Evolutionary conservation across 2,113 vertebrate species (phyloP).

Genomic region (Prietella phreatophila): DNA sequence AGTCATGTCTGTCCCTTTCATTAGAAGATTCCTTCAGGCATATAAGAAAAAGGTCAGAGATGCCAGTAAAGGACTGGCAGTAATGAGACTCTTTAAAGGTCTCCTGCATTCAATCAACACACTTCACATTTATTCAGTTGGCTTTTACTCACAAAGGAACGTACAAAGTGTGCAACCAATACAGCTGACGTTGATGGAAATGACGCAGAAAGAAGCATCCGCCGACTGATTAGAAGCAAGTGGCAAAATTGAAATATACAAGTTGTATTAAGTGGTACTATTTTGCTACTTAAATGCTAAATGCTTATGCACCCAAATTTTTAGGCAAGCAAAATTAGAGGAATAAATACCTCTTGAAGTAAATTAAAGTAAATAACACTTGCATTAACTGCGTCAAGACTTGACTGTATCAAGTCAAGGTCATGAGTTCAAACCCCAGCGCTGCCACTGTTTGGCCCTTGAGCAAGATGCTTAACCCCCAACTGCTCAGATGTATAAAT

Average conservation of each 20-base stretch:
- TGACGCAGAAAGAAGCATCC: not conserved
- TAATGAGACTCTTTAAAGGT: conserved; percentile 64
- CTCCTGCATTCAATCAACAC: conserved; percentile 52
- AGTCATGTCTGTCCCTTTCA: conserved; percentile 37
- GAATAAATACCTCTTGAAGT: too few species aligned
- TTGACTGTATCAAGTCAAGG: too few species aligned
- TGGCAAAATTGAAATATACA: not conserved
- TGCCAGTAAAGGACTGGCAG: conserved; percentile 30
- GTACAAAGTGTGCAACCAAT: not conserved
- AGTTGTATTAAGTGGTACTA: too few species aligned
- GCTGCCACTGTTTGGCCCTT: too few species aligned
- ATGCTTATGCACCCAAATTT: too few species aligned
- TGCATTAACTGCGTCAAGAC: too few species aligned
- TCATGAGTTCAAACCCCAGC: too few species aligned
- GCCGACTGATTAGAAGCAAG: not conserved
- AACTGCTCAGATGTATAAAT: too few species aligned
- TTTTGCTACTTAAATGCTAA: too few species aligned
- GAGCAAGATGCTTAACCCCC: too few species aligned
- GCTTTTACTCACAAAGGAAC: not conserved
- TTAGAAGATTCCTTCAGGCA: conserved; percentile 26
- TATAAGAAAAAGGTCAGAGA: conserved; percentile 58
- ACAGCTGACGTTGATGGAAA: not conserved
- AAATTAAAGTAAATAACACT: too few species aligned
- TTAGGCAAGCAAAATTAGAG: too few species aligned
- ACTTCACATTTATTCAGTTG: not conserved